Percentiles rank a stretch among this genome's conserved stretches.
These are phyloP conservation scores for Limnephilus rhombicus DNA, from an alignment of 2,888 invertebrate genomes.

Conservation along the genomic window DNA sequence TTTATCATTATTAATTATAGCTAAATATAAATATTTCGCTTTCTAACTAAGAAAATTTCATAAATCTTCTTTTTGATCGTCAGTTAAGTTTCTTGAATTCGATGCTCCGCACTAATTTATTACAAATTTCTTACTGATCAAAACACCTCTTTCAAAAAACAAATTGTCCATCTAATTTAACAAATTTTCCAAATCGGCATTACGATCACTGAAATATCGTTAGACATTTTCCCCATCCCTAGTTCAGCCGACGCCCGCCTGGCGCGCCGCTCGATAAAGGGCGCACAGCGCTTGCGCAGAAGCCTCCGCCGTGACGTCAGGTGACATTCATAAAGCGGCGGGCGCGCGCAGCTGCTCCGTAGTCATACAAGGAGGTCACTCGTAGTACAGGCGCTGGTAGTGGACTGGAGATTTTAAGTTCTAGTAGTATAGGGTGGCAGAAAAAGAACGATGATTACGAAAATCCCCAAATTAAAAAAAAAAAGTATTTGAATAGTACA, in stretches of 20 bases:
- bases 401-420: background rate
- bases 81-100: no score
- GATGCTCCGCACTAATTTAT: no score
- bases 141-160: background rate
- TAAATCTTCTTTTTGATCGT: no score
- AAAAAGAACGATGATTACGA: background rate
- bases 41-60: no score
- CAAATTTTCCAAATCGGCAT: background rate
- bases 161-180: background rate
- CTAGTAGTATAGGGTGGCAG: background rate
- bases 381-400: conserved; percentile 46
- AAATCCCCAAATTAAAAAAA: background rate
- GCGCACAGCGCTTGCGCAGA: conserved; percentile 63
- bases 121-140: background rate
- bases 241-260: conserved; percentile 69
- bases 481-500: background rate
- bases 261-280: conserved; percentile 67
- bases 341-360: conserved; percentile 61
- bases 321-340: conserved; percentile 64
- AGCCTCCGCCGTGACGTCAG: conserved; percentile 66
- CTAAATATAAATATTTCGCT: no score
- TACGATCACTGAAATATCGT: background rate
- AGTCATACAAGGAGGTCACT: conserved; percentile 44
- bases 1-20: no score
- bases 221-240: conserved; percentile 67